These are phyloP conservation scores for Lophura nycthemera DNA, from an alignment of 2,113 vertebrate genomes.

Conservation along the genomic window DNA sequence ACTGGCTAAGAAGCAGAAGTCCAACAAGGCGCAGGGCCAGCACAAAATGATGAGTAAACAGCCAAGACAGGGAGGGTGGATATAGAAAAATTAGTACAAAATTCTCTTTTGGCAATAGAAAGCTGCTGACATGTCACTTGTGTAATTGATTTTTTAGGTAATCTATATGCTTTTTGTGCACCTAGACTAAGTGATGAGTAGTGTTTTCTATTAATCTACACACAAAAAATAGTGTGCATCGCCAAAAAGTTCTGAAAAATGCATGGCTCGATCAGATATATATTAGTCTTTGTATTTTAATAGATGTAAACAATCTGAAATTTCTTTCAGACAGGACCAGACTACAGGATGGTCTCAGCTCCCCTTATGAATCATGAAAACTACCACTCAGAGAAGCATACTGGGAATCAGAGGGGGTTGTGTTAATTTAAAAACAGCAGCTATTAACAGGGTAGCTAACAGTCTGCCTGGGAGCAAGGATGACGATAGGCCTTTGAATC, in stretches of 20 bases:
- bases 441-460: slow-evolving; percentile 65
- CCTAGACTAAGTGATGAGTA: neutral
- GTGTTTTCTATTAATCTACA: neutral
- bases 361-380: slow-evolving; percentile 36
- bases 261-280: neutral
- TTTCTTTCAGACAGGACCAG: neutral
- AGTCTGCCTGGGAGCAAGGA: slow-evolving; percentile 38
- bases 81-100: neutral
- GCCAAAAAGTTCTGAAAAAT: slow-evolving; percentile 1
- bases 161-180: neutral
- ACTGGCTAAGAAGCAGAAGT: neutral
- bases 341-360: slow-evolving; percentile 17
- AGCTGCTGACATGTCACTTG: fast-evolving
- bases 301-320: neutral
- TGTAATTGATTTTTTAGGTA: neutral
- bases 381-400: slow-evolving; percentile 52
- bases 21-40: neutral
- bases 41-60: neutral
- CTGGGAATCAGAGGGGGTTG: slow-evolving; percentile 25
- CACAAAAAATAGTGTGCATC: neutral
- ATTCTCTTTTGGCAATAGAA: neutral
- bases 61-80: neutral
- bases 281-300: neutral
- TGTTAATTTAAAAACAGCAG: slow-evolving; percentile 64
- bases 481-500: slow-evolving; percentile 48